These are phyloP conservation scores for Aphaenogaster rudis DNA, from an alignment of 1,140 invertebrate genomes.

Conservation along the genomic window DNA sequence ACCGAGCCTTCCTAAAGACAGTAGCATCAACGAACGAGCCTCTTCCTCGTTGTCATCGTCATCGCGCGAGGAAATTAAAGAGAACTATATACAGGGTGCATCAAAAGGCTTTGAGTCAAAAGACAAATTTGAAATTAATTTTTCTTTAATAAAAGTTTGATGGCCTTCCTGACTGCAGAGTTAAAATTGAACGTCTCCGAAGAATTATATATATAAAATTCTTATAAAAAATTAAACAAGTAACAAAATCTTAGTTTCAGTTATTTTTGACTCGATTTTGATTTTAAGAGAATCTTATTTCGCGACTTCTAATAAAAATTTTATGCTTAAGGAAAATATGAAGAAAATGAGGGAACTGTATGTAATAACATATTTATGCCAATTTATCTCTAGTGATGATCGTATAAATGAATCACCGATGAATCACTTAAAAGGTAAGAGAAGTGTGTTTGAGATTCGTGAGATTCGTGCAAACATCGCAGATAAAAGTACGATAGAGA, in stretches of 20 bases:
- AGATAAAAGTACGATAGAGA: constrained; percentile 11
- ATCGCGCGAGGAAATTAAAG: constrained; percentile 13
- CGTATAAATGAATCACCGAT: background rate
- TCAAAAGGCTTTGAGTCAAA: background rate
- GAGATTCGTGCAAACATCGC: background rate
- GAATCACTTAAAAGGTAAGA: background rate
- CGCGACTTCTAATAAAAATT: background rate
- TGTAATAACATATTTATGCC: background rate
- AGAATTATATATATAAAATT: background rate
- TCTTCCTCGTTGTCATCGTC: constrained; percentile 47
- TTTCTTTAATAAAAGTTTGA: background rate
- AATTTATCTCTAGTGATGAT: constrained; percentile 9
- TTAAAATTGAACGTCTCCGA: background rate
- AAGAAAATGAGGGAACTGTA: background rate
- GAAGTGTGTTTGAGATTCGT: background rate
- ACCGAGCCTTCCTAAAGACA: constrained; percentile 64
- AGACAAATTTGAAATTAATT: background rate
- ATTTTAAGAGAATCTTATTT: background rate
- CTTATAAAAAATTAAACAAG: background rate
- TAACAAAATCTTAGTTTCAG: background rate
- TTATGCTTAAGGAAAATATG: background rate
- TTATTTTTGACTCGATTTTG: background rate
- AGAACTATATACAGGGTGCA: background rate
- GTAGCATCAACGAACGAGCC: constrained; percentile 44
- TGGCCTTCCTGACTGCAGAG: background rate